A percentile compares a stretch with the other conserved stretches of the same genome.
phyloP scores from a whole-genome alignment of 2,113 vertebrate genomes.

The Xiphophorus hellerii region DNA sequence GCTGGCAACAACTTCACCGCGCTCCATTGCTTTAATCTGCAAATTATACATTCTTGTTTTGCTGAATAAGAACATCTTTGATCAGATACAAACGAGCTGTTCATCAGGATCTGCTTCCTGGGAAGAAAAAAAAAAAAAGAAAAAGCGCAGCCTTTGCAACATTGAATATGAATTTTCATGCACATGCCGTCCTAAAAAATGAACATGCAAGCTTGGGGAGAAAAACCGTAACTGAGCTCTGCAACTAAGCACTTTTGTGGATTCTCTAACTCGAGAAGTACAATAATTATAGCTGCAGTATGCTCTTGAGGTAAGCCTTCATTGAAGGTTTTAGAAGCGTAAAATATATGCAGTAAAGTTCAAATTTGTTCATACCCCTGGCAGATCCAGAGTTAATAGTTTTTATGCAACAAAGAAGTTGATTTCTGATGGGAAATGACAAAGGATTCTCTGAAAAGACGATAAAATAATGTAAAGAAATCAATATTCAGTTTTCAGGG shows the following conservation, averaged over 20 bases:
- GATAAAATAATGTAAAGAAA: background rate
- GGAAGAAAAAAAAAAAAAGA: background rate
- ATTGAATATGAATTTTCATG: slow-evolving; percentile 46
- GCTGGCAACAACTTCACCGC: slow-evolving; percentile 48
- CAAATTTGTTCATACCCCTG: background rate
- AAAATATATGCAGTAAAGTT: slow-evolving; percentile 8
- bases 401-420: too few species aligned
- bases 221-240: slow-evolving; percentile 27
- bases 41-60: slow-evolving; percentile 73
- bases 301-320: slow-evolving; percentile 30
- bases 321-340: slow-evolving; percentile 28
- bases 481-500: background rate
- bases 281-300: slow-evolving; percentile 40
- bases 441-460: background rate
- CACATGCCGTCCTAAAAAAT: slow-evolving; percentile 31
- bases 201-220: slow-evolving; percentile 19
- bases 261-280: slow-evolving; percentile 37
- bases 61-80: slow-evolving; percentile 76
- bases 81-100: slow-evolving; percentile 70
- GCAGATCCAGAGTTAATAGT: background rate
- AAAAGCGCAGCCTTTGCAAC: slow-evolving; percentile 43
- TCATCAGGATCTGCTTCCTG: slow-evolving; percentile 48
- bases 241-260: slow-evolving; percentile 61
- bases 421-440: too few species aligned
- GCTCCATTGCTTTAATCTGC: slow-evolving; percentile 63